Conservation (phyloP, 2,113 vertebrate genomes). For the Stomatorhinus ivindoensis region DNA sequence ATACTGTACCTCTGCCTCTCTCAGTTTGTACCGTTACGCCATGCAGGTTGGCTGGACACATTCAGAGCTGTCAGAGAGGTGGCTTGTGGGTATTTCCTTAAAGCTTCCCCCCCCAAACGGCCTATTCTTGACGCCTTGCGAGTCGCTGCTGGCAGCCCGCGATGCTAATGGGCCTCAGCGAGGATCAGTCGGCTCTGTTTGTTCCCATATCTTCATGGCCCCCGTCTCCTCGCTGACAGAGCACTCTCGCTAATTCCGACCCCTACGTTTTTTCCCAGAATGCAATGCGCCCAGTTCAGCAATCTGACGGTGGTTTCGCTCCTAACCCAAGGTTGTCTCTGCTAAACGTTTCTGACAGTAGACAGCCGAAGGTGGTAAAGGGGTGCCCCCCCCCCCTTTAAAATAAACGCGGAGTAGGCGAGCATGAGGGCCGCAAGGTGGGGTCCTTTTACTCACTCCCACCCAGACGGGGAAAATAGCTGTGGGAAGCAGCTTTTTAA, state of each 20-base stretch:
- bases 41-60: neutral
- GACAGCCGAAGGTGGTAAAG: neutral
- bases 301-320: neutral
- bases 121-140: neutral
- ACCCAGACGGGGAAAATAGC: neutral
- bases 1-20: neutral
- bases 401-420: neutral
- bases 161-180: neutral
- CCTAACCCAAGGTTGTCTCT: neutral
- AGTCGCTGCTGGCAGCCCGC: neutral
- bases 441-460: neutral
- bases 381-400: too few relatives aligned
- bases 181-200: neutral
- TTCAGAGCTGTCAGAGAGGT: neutral
- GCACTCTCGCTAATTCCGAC: neutral
- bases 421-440: neutral
- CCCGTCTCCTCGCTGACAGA: neutral
- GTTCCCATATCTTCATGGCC: neutral
- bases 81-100: neutral
- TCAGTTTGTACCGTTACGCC: neutral
- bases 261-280: slow-evolving; percentile 10
- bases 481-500: neutral
- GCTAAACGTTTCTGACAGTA: slow-evolving; percentile 7
- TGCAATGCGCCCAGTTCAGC: slow-evolving; percentile 8
- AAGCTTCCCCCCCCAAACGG: neutral